Base-by-base conservation (phyloP, 2,888 invertebrate genomes). In the Sinopyrophorus schimmeli region DNA sequence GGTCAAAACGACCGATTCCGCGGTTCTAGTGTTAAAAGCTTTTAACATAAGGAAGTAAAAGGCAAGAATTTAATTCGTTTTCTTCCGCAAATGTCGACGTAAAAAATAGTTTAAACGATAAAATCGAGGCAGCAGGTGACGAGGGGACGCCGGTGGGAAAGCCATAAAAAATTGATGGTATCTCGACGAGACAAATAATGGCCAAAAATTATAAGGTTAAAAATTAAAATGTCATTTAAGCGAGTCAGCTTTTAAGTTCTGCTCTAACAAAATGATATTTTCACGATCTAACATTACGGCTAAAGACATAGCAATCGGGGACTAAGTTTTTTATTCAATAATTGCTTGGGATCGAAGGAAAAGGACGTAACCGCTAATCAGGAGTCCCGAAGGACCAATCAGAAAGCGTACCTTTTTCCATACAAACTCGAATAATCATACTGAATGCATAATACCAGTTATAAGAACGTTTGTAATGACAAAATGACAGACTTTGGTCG, bases 381-480 rank as follows among this genome's bases (percentile, higher is more conserved):
- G 53, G 52, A 52, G 39, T 46, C 51, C n/a, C 46, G 50, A 40
- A 43, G 55, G 54, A 58, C 61, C 61, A 60, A 61, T 61, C 58
- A 52, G 49, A 51, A 40, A 47, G 43, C 46, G 23, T 42, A 48
- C 31, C 41, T n/a, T n/a, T 54, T 52, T 56, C 61, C 59, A 59
- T 62, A 48, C 41, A 39, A 48, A 54, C 18, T 48, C 51, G 38
- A 46, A 59, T 62, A 60, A 63, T 65, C 60, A 67, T 63, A 60
- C 64, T 60, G 63, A 65, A 60, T 66, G 64, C 64, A 70, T 72
- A 72, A 73, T 73, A 69, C 65, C 68, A 69, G 69, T 70, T 66
- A 70, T 72, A 69, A n/a, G 69, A 71, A 67, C 65, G 46, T 57
- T 66, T 63, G 71, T 74, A 74, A 74, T 73, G 71, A 73, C 72